Evolutionary conservation across 2,113 vertebrate genomes (phyloP).

Genomic region (Macrotis lagotis): DNA sequence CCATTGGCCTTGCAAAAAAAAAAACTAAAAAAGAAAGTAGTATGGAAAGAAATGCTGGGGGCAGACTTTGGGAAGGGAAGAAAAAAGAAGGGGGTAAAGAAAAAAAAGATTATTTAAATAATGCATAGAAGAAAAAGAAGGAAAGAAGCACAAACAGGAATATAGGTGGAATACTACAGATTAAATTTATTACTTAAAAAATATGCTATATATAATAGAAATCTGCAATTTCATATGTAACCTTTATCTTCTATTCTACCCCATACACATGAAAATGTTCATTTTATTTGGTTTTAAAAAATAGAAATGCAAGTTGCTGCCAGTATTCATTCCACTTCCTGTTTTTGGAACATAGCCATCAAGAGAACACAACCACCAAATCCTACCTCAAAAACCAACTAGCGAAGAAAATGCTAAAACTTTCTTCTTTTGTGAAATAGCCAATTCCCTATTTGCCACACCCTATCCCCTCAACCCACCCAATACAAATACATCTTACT

Average conservation of each 20-base stretch:
- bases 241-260: too few relatives aligned
- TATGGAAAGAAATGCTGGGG: too few relatives aligned
- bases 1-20: too few relatives aligned
- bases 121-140: neutral
- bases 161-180: neutral
- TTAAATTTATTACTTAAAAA: neutral
- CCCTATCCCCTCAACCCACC: neutral
- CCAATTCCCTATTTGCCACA: constrained; percentile 31
- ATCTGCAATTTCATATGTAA: neutral
- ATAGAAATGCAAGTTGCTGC: neutral
- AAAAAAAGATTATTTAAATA: neutral
- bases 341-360: neutral
- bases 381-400: constrained; percentile 31
- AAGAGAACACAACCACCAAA: neutral
- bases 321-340: neutral
- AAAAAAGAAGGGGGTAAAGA: neutral
- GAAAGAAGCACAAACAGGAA: neutral
- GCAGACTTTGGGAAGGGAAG: neutral
- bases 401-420: constrained; percentile 11
- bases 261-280: neutral
- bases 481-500: constrained; percentile 21
- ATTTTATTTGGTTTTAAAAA: constrained; percentile 7
- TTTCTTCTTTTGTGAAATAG: constrained; percentile 45
- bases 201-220: neutral
- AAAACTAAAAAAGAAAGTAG: too few relatives aligned